Evolutionary conservation across 2,113 vertebrate genomes (phyloP).

Genomic region (Takifugu flavidus): DNA sequence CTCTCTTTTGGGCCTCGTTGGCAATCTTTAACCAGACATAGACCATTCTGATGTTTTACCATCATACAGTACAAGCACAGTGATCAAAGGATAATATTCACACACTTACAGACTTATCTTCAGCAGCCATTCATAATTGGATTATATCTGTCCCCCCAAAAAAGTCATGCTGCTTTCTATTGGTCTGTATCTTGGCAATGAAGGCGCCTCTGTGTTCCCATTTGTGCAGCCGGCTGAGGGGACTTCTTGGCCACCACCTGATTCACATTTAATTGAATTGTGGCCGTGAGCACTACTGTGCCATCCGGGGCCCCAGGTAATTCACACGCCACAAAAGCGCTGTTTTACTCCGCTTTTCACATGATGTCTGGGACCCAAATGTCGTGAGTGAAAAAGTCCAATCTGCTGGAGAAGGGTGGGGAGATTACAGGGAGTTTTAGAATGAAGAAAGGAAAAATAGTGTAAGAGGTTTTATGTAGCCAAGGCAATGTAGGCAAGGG

Average conservation of each 20-base stretch:
- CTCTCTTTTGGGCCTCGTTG: slow-evolving; percentile 25
- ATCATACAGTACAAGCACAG: slow-evolving; percentile 7
- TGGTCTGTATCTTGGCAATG: slow-evolving; percentile 40
- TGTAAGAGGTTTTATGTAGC: slow-evolving; percentile 53
- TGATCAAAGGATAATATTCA: neutral
- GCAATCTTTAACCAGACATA: slow-evolving; percentile 12
- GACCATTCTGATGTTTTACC: slow-evolving; percentile 4
- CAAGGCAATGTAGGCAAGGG: slow-evolving; percentile 38
- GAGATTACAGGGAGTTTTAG: slow-evolving; percentile 45
- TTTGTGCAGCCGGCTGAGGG: slow-evolving; percentile 54
- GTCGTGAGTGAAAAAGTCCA: slow-evolving; percentile 41
- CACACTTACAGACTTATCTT: slow-evolving; percentile 5
- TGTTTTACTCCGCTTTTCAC: slow-evolving; percentile 66
- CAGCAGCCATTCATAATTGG: slow-evolving; percentile 16
- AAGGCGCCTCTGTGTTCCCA: slow-evolving; percentile 61
- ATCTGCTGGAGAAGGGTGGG: slow-evolving; percentile 45
- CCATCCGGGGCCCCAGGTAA: slow-evolving; percentile 59
- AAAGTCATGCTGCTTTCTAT: slow-evolving; percentile 49
- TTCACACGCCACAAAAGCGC: slow-evolving; percentile 65
- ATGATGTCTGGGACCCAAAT: slow-evolving; percentile 51
- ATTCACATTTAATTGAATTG: slow-evolving; percentile 74
- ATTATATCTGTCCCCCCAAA: slow-evolving; percentile 12
- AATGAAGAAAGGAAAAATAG: slow-evolving; percentile 42
- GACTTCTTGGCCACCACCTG: slow-evolving; percentile 68
- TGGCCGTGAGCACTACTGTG: slow-evolving; percentile 58